phyloP scores from a whole-genome alignment of 1,140 invertebrate genomes.

The Bombyx mandarina region DNA sequence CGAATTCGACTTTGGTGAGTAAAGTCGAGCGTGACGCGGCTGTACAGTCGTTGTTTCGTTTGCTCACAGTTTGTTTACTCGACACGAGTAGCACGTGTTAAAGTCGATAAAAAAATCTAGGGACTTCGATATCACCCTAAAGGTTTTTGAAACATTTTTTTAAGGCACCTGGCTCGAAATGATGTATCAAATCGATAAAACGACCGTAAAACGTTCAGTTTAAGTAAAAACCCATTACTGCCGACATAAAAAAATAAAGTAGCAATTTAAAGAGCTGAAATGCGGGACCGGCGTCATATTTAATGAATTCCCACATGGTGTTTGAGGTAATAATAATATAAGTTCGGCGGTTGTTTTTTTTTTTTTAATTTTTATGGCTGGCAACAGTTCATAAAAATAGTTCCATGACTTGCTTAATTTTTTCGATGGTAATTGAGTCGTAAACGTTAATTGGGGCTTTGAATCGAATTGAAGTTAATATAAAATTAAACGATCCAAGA shows the following conservation, averaged over 20 bases:
- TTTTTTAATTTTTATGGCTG: no score
- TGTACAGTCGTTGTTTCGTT: slow-evolving; percentile 14
- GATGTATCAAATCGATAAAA: slow-evolving; percentile 22
- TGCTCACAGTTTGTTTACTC: slow-evolving; percentile 24
- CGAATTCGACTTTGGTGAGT: neutral
- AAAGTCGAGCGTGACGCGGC: slow-evolving; percentile 21
- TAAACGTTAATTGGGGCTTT: slow-evolving; percentile 8
- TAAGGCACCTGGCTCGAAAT: slow-evolving; percentile 26
- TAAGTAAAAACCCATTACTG: slow-evolving; percentile 48
- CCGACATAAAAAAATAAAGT: slow-evolving; percentile 28
- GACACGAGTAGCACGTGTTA: slow-evolving; percentile 34
- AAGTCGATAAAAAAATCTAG: slow-evolving; percentile 5
- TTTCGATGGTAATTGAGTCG: slow-evolving; percentile 8
- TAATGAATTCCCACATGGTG: slow-evolving; percentile 9
- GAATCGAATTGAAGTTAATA: neutral
- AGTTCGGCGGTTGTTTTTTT: neutral
- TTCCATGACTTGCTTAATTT: slow-evolving; percentile 13
- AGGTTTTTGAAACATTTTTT: neutral
- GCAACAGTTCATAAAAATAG: neutral
- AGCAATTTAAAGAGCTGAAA: slow-evolving; percentile 9
- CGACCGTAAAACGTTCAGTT: slow-evolving; percentile 27
- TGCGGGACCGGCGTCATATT: slow-evolving; percentile 4
- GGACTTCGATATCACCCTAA: no score
- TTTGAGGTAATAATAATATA: slow-evolving; percentile 5
- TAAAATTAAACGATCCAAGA: no score